These are phyloP conservation scores for Bombylius discolor DNA, from an alignment of 2,888 invertebrate species.

Conservation along the genomic window DNA sequence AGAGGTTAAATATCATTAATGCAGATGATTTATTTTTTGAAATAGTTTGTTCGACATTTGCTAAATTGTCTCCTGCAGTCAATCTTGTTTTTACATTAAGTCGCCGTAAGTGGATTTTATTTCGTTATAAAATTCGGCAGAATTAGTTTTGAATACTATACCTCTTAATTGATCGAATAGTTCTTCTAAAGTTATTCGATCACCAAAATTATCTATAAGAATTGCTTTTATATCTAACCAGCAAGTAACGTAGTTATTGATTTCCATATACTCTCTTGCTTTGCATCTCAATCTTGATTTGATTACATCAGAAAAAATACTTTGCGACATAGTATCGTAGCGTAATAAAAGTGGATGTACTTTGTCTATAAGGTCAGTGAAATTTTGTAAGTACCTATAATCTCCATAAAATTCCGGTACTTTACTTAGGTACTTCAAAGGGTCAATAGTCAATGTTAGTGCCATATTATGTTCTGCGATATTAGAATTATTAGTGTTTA, in stretches of 20 bases:
- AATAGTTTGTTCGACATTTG: too few species aligned
- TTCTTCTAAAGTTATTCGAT: constrained; percentile 5
- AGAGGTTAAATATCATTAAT: too few species aligned
- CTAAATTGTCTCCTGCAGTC: neutral
- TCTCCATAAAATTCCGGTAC: too few species aligned
- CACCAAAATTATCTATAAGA: constrained; percentile 9
- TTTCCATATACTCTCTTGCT: constrained; percentile 5
- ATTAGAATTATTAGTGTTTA: too few species aligned
- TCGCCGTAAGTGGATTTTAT: neutral
- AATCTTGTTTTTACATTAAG: neutral
- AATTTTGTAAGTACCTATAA: too few species aligned
- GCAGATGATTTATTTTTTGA: too few species aligned
- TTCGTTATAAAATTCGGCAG: constrained; percentile 1
- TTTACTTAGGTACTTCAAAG: too few species aligned
- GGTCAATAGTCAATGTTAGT: too few species aligned
- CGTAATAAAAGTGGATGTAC: neutral
- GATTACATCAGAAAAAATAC: constrained; percentile 2
- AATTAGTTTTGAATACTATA: constrained; percentile 3
- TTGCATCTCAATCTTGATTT: constrained; percentile 6
- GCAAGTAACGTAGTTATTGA: neutral
- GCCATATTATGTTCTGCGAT: too few species aligned
- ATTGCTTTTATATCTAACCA: neutral
- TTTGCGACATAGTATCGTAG: neutral
- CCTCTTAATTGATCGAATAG: constrained; percentile 5
- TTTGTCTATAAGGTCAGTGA: neutral